Evolutionary conservation across 2,797 vertebrate genomes (phyloP), one percentile per base, ranked within the genome.

Genomic region (Leontocebus nigricollis): DNA sequence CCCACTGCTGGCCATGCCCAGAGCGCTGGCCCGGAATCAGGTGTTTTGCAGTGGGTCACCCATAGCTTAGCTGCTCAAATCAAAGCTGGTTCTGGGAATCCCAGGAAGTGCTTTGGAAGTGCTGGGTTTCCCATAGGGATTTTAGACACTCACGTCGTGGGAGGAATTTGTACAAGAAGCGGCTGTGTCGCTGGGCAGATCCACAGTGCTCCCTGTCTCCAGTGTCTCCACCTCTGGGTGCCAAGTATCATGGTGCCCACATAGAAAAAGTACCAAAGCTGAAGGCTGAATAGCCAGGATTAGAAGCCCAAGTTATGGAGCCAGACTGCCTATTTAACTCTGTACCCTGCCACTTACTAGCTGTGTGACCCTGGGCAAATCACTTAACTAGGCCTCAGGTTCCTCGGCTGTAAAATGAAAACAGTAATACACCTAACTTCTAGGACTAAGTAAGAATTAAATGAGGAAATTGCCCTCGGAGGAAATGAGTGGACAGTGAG

Each of bases 381-480:
- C 2, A 41, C 57, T 59, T 50, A 79, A n/a, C 57, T 26, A 7
- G 88, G 70, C 48, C 46, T 55, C 48, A 3, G 36, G 30, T 30
- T 88, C 59, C 91, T 52, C 72, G 4, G 4, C 14, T 64, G 41
- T 33, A 12, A 92, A 85, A 72, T 24, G 13, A 85, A 72, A 77
- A 75, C 61, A 26, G 15, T 17, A 22, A 19, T n/a, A 14, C 15
- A 27, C 24, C 36, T 6, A 39, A 44, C 5, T 83, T 15, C 36
- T 3, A 22, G 30, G 46, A 39, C 59, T 39, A 0, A 9, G 4
- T 41, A 41, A 20, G 76, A 59, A 11, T 9, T 12, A n/a, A 67
- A 4, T 0, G 55, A 55, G 61, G 13, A 30, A 55, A 24, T 15
- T 39, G 41, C 2, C 3, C 48, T 4, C 1, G 0, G 2, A 36